Base-by-base conservation (phyloP, 64 coral and sea anemone genomes). In the Porites australiensis region DNA sequence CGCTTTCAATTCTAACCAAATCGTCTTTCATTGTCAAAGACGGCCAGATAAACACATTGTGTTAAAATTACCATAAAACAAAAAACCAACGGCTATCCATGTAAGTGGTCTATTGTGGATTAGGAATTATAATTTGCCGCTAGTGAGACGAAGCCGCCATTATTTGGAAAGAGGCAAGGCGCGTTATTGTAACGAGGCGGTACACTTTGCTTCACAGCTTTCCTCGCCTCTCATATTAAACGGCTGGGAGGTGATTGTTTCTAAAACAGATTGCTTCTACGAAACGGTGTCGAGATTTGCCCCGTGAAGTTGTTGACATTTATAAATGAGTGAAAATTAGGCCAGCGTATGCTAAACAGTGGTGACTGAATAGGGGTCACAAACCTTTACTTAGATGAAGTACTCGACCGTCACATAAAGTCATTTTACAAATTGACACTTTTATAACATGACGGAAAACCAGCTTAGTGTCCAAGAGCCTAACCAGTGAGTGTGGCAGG, bases 161-260 rank as follows among this genome's bases (percentile, higher is more conserved):
- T 84, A 98, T 91, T 74, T 89, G 48, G 82, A 81, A 73, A 87
- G 87, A 44, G 82, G 13, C 61, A 82, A 75, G 79, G 86, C 51
- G 86, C 72, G 75, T 83, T 92, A 90, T 77, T 93, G 74, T 49
- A 18, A 75, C 55, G 58, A 88, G 92, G 88, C 95, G 95, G 95
- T 78, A 49, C 75, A 91, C 91, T 98, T 98, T 98, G 88, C 88
- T 91, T 98, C 92, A 98, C 95, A 94, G 95, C 68, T 98, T 88
- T 75, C 9, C 63, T 84, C 62, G 81, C 63, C 8, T 46, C 47
- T 85, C 46, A 71, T 68, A 76, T 83, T 87, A 79, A 88, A 74
- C 13, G 60, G 37, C 81, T 8, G 8, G 37, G 7, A 46, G 73
- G 52, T 58, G 52, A 60, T 58, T 88, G 69, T 75, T 88, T 37